Conservation (phyloP, 2,113 vertebrate genomes). For the Mungos mungo region DNA sequence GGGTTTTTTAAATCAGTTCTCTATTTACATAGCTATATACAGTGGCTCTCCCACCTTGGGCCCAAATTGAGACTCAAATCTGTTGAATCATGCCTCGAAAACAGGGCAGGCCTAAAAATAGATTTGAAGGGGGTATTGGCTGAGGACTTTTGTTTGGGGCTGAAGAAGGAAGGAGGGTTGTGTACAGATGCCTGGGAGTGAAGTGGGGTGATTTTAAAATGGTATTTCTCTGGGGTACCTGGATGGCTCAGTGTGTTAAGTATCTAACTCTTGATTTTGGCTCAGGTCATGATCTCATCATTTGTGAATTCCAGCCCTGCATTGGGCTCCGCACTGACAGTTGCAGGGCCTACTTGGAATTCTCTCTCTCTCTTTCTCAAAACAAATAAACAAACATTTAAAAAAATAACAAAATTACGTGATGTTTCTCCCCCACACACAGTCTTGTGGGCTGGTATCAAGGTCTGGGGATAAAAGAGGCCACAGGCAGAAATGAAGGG, state of each 20-base stretch:
- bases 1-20: not conserved
- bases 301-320: too few species aligned
- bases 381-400: too few species aligned
- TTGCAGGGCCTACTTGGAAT: too few species aligned
- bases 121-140: not conserved
- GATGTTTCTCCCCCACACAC: not conserved
- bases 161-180: not conserved
- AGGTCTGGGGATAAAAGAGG: not conserved
- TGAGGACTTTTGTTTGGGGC: not conserved
- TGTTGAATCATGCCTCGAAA: not conserved
- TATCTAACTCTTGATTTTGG: too few species aligned
- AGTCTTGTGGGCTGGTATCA: not conserved
- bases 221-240: not conserved
- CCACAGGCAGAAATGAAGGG: not conserved
- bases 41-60: not conserved
- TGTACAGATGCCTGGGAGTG: not conserved
- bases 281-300: too few species aligned
- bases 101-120: not conserved
- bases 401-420: not conserved
- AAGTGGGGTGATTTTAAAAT: too few species aligned
- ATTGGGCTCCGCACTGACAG: too few species aligned
- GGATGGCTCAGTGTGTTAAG: too few species aligned
- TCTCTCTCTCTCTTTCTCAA: too few species aligned
- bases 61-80: not conserved
- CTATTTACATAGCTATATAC: not conserved